Evolutionary conservation across 2,797 vertebrate genomes (phyloP).

Genomic region (Columba guinea): DNA sequence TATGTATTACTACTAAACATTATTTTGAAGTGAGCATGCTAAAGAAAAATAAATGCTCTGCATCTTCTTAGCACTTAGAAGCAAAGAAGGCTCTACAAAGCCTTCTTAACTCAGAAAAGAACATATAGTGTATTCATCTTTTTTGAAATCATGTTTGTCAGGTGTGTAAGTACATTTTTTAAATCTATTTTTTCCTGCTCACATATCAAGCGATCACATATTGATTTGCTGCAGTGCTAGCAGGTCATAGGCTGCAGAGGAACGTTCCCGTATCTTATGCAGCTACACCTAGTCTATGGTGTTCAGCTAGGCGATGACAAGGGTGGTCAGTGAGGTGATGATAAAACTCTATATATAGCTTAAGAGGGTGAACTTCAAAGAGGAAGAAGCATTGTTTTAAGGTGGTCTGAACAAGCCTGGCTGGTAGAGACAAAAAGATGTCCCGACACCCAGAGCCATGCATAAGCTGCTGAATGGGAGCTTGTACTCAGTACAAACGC

Average conservation of each 20-base stretch:
- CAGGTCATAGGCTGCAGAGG: background rate
- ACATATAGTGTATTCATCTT: background rate
- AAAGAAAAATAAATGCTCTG: background rate
- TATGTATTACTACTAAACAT: background rate
- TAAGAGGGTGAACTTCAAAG: background rate
- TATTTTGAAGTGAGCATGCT: background rate
- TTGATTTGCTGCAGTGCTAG: background rate
- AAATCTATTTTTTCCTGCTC: background rate
- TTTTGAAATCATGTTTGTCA: background rate
- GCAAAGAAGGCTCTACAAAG: background rate
- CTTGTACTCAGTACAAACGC: accelerated
- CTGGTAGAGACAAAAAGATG: background rate
- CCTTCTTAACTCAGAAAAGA: background rate
- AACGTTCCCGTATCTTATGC: background rate
- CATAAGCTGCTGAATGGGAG: background rate
- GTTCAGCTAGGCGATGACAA: constrained; percentile 46
- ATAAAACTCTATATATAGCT: constrained; percentile 66
- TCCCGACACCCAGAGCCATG: background rate
- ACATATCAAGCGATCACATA: background rate
- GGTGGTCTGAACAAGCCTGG: constrained; percentile 12
- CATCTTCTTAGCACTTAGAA: background rate
- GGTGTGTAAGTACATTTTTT: background rate
- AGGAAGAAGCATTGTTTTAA: constrained; percentile 37
- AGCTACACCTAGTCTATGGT: constrained; percentile 52
- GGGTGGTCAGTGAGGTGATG: constrained; percentile 34